Evolutionary conservation across 64 coral and sea anemone genomes (phyloP).

Genomic region (Trachythela sp.): DNA sequence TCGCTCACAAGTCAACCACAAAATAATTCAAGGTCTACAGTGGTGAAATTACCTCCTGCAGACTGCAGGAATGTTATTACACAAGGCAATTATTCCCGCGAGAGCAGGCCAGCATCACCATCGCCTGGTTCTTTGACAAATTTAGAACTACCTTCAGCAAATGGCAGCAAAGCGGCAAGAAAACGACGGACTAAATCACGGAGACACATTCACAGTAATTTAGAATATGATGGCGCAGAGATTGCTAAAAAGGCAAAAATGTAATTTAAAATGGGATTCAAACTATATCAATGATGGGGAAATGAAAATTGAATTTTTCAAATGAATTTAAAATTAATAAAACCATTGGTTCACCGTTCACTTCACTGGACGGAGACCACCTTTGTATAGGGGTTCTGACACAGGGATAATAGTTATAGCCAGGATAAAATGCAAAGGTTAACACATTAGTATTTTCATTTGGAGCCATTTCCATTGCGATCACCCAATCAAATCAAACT

Average conservation of each 20-base stretch:
- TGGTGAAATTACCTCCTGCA: background rate
- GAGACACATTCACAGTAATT: background rate
- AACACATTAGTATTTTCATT: no score
- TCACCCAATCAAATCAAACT: no score
- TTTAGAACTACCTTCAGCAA: background rate
- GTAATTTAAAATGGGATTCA: background rate
- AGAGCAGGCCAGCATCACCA: background rate
- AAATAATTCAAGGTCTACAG: background rate
- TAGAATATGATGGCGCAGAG: background rate
- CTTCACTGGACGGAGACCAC: no score
- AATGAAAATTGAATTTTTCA: background rate
- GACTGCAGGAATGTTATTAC: background rate
- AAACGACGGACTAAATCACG: background rate
- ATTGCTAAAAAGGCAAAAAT: background rate
- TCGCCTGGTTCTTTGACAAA: background rate
- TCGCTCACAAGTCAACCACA: background rate
- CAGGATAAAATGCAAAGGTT: no score
- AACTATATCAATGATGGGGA: no score
- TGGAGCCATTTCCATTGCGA: no score
- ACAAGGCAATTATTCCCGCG: background rate
- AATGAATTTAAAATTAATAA: background rate
- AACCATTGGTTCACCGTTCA: background rate
- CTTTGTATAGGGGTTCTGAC: no score
- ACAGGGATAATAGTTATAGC: no score
- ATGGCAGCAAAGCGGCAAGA: background rate